Evolutionary conservation across 2,113 vertebrate species (phyloP).

Genomic region (Halichoeres trimaculatus): DNA sequence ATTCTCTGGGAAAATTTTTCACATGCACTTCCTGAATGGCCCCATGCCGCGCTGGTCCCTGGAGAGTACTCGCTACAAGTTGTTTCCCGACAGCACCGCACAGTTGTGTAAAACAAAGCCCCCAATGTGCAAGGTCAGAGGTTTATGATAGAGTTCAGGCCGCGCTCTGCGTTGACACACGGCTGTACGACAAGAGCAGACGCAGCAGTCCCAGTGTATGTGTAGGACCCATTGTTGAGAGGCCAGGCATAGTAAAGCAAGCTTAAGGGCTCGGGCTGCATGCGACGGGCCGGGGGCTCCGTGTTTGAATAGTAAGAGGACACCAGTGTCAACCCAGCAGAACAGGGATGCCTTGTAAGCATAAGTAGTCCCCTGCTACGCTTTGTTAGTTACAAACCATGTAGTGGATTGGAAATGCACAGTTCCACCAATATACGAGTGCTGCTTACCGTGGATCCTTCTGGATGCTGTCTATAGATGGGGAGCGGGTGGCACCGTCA

Average conservation of each 20-base stretch:
- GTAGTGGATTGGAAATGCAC: neutral
- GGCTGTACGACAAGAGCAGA: conserved; percentile 48
- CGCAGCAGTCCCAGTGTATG: conserved; percentile 54
- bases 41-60: neutral
- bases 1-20: conserved; percentile 4
- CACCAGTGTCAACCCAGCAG: conserved; percentile 70
- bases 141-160: conserved; percentile 52
- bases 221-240: conserved; percentile 65
- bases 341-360: conserved; percentile 67
- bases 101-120: conserved; percentile 66
- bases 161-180: conserved; percentile 15
- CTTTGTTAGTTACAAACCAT: conserved; percentile 3
- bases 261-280: conserved; percentile 53
- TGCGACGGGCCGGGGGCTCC: conserved; percentile 55
- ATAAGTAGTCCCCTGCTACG: conserved; percentile 29
- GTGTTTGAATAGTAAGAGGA: conserved; percentile 75
- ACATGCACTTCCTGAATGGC: conserved; percentile 11
- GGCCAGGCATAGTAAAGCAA: conserved; percentile 48
- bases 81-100: conserved; percentile 31
- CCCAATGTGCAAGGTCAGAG: conserved; percentile 57
- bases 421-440: neutral
- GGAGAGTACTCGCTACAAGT: conserved; percentile 20
- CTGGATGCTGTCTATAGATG: conserved; percentile 97
- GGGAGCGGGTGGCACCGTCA: conserved; percentile 90
- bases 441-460: conserved; percentile 92